These are phyloP conservation scores for Megalonaias nervosa DNA, from an alignment of 1,140 invertebrate species.

Conservation along the genomic window DNA sequence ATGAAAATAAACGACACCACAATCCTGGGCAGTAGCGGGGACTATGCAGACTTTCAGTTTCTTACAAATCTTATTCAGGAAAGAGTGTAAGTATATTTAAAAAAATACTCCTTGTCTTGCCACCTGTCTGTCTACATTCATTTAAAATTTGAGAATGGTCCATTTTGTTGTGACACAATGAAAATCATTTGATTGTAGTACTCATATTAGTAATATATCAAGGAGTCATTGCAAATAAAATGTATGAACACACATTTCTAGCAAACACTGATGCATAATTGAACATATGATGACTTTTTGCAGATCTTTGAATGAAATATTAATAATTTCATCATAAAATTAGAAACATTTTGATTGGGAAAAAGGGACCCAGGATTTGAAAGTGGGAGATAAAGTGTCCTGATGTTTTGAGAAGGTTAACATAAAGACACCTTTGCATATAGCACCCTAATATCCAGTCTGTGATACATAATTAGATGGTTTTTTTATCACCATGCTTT, in stretches of 20 bases:
- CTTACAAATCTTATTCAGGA: conserved; percentile 90
- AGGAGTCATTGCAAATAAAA: neutral
- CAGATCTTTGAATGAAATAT: too few relatives aligned
- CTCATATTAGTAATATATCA: neutral
- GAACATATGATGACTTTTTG: neutral
- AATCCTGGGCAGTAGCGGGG: conserved; percentile 90
- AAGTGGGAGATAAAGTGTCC: too few relatives aligned
- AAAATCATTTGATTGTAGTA: neutral
- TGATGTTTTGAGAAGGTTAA: too few relatives aligned
- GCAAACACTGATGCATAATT: neutral
- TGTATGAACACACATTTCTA: neutral
- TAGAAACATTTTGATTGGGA: too few relatives aligned
- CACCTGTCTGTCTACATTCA: neutral
- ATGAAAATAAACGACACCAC: conserved; percentile 90
- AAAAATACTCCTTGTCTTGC: neutral
- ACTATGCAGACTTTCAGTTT: conserved; percentile 97
- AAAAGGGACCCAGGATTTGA: too few relatives aligned
- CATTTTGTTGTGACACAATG: neutral
- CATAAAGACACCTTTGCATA: too few relatives aligned
- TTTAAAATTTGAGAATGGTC: neutral
- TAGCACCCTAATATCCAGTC: too few relatives aligned
- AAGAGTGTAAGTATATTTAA: conserved; percentile 83
- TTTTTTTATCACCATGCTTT: too few relatives aligned
- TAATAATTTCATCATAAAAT: too few relatives aligned
- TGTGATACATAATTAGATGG: too few relatives aligned